Evolutionary conservation across 2,888 invertebrate species (phyloP), one percentile per base, ranked within the genome.

Genomic region (Meandrusa payeni): DNA sequence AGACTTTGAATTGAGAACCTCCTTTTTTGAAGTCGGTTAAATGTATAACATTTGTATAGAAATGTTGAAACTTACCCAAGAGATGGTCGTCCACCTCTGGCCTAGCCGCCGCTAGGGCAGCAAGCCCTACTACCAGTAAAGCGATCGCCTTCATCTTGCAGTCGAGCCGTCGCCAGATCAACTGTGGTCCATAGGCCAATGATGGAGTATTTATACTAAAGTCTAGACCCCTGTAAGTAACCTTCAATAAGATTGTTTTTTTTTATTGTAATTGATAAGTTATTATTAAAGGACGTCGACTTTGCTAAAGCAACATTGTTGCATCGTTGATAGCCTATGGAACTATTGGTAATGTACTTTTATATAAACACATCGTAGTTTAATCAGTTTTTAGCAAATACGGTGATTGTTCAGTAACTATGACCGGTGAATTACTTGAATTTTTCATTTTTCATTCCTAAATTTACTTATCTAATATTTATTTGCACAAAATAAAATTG

Each of bases 61-160:
- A 34, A 27, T n/a, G n/a, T n/a, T 19, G 31, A 19, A 34, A 44
- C 71, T 75, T 65, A 80, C 81, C 62, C 19, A 75, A 47, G 12
- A 48, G 59, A n/a, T 48, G 62, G 38, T 75, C 78, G 9, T 74
- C 79, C 22, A 63, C 46, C n/a, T 71, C 69, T 32, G 76, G 72
- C 27, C 69, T 66, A 47, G 80, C 83, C 61, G 72, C 54, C 59
- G 79, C 76, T 58, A 69, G 38, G 26, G 73, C 74, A 65, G 74
- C 76, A 51, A 83, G 64, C 68, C 79, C 76, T 41, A 77, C 54
- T 6, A 76, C 51, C 38, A 81, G 50, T 52, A 76, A 50, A 40
- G 70, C 55, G 37, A 70, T 55, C 52, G 66, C 69, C 68, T 64
- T 82, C 85, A 85, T 85, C 57, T 54, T 77, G 72, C 69, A 71